Base-by-base conservation (phyloP, 2,113 vertebrate species). In the Asarcornis scutulata region DNA sequence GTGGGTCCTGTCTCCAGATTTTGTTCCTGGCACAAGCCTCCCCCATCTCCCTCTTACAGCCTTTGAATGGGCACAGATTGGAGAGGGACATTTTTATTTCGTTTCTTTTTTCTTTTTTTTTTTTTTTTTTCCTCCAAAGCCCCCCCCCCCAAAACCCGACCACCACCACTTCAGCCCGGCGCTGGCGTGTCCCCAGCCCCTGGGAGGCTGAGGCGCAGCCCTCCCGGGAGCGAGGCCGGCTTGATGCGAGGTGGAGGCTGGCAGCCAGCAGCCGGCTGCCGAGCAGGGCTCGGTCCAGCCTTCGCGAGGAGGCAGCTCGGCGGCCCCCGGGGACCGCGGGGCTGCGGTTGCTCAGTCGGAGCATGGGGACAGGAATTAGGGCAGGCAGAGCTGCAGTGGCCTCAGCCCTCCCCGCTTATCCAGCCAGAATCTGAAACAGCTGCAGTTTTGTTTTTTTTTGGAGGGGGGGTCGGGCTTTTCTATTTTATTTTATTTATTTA, bases 331-430 rank as follows among this genome's bases (percentile, higher is more conserved):
- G 95, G 95, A 94, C 76, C 67, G 88, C 77, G 67, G 87, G 93
- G 50, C 91, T 94, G 96, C 84, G 56, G 93, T 64, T 88, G 89
- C 86, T 96, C 83, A 68, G 50, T 44, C 67, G 29, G 88, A 91
- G 83, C 88, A n/a, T 21, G 81, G 87, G 86, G 58, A 88, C 50
- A 15, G 69, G 88, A 94, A 95, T 73, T 93, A 94, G 95, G 95
- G 89, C 96, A 95, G 83, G 38, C 94, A 92, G 63, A 93, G 63
- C 83, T 7, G 72, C 86, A 91, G 4, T 60, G 83, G 63, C 89
- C 91, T 82, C 79, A 93, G 6, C 46, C 11, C 53, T 89, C 42
- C 58, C 74, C 20, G 20, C 62, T 67, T 91, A 86, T 9, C 73
- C 95, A 94, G 66, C 48, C 94, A 75, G 87, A 74, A 25, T 52